Percentiles rank a stretch among this genome's conserved stretches.
phyloP scores from a whole-genome alignment of 2,797 vertebrate genomes.

The Ctenopoma multispine region DNA sequence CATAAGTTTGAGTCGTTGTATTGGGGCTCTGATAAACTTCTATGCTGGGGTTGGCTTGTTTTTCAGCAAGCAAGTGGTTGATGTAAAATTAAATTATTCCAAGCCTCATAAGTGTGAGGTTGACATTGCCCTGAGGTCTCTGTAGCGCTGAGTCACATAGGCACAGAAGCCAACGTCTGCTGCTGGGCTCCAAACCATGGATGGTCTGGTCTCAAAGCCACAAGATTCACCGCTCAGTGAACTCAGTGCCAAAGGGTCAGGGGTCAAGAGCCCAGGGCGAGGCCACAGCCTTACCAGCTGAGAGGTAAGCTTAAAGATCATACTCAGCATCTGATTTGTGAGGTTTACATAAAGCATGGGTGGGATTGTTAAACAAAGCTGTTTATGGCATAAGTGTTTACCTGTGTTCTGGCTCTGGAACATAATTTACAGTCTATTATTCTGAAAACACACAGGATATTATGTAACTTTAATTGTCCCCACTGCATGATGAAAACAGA shows the following conservation, averaged over 20 bases:
- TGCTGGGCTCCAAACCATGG: constrained; percentile 41
- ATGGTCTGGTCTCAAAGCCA: constrained; percentile 56
- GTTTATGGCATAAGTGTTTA: constrained; percentile 76
- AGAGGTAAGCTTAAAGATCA: constrained; percentile 74
- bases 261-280: constrained; percentile 71
- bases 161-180: constrained; percentile 43
- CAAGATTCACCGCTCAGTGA: constrained; percentile 73
- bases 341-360: constrained; percentile 70
- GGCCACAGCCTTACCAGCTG: constrained; percentile 55
- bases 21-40: constrained; percentile 26
- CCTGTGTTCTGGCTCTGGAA: constrained; percentile 52
- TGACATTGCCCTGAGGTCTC: constrained; percentile 15
- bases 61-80: not conserved
- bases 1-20: constrained; percentile 2
- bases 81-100: constrained; percentile 1
- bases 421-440: constrained; percentile 65
- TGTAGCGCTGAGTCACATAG: constrained; percentile 34
- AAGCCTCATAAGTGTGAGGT: constrained; percentile 15
- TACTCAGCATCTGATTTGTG: constrained; percentile 74
- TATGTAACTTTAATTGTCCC: not conserved
- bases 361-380: constrained; percentile 72
- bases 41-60: constrained; percentile 1
- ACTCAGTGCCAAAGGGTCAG: constrained; percentile 61
- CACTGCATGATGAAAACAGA: not conserved
- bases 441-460: constrained; percentile 40